A percentile compares a stretch with the other conserved stretches of the same genome.
phyloP scores from a whole-genome alignment of 2,888 invertebrate species.

The Lobophora halterata region DNA sequence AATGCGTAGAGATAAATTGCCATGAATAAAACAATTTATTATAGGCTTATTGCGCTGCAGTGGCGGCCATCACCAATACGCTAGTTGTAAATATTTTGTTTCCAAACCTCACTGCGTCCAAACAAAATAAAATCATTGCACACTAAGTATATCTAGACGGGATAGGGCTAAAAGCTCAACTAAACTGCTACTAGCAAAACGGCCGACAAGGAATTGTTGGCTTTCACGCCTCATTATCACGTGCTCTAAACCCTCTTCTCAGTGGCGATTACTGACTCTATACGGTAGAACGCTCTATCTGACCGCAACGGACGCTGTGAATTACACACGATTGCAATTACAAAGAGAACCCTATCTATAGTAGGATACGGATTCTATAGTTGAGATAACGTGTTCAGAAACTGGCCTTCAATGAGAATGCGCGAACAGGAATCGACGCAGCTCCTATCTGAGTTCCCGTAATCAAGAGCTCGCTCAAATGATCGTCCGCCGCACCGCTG shows the following conservation, averaged over 20 bases:
- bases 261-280: slow-evolving; percentile 32
- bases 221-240: slow-evolving; percentile 35
- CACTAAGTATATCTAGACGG: slow-evolving; percentile 13
- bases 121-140: slow-evolving; percentile 6
- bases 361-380: slow-evolving; percentile 46
- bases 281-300: slow-evolving; percentile 27
- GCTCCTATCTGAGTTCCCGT: slow-evolving; percentile 58
- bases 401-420: slow-evolving; percentile 54
- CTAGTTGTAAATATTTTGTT: slow-evolving; percentile 5
- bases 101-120: too few species aligned
- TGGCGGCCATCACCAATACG: slow-evolving; percentile 14
- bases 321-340: slow-evolving; percentile 46
- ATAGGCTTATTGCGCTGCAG: slow-evolving; percentile 18
- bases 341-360: slow-evolving; percentile 47
- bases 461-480: slow-evolving; percentile 64
- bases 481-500: slow-evolving; percentile 43
- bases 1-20: slow-evolving; percentile 25
- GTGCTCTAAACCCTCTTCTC: slow-evolving; percentile 31
- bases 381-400: slow-evolving; percentile 52
- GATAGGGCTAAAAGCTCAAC: slow-evolving; percentile 19
- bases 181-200: slow-evolving; percentile 22
- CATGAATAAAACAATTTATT: slow-evolving; percentile 28
- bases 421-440: slow-evolving; percentile 59
- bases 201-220: slow-evolving; percentile 28
- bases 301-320: slow-evolving; percentile 43